These are phyloP conservation scores for Mongoloraphidia duomilia DNA, from an alignment of 2,888 invertebrate genomes.

Conservation along the genomic window DNA sequence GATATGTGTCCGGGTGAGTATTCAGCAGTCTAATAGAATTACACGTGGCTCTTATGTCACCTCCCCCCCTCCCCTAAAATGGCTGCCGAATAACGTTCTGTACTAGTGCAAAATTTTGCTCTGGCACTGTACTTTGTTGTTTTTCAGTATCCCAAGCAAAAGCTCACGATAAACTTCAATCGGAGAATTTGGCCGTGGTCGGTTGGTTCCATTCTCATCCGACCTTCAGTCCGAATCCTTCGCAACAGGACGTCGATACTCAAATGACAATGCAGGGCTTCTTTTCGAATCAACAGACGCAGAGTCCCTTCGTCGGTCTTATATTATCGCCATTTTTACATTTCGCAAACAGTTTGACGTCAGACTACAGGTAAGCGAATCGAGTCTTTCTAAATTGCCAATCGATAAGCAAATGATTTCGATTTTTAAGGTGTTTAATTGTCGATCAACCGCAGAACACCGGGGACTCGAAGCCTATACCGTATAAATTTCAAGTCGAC, in stretches of 20 bases:
- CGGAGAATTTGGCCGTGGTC: slow-evolving; percentile 34
- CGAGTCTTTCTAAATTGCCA: neutral
- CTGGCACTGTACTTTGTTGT: neutral
- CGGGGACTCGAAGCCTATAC: slow-evolving; percentile 30
- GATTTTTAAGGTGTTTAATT: slow-evolving; percentile 34
- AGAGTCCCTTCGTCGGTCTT: slow-evolving; percentile 45
- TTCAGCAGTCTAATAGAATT: no score
- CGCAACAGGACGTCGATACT: slow-evolving; percentile 49
- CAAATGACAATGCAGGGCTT: slow-evolving; percentile 45
- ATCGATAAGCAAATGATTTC: neutral
- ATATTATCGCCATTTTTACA: slow-evolving; percentile 51
- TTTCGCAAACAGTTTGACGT: slow-evolving; percentile 34
- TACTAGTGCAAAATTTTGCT: no score
- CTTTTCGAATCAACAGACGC: slow-evolving; percentile 33
- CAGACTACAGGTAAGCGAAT: slow-evolving; percentile 32
- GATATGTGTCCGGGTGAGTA: slow-evolving; percentile 58
- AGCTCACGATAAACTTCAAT: slow-evolving; percentile 41
- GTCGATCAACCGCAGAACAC: slow-evolving; percentile 29
- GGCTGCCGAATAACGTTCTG: neutral
- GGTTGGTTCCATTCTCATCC: slow-evolving; percentile 76
- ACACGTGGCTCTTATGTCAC: neutral
- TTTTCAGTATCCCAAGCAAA: slow-evolving; percentile 41
- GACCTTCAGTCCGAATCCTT: slow-evolving; percentile 52
- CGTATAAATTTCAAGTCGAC: slow-evolving; percentile 36
- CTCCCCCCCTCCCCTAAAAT: neutral